phyloP scores from a whole-genome alignment of 2,888 invertebrate species.

The Ormyrus rosae region DNA sequence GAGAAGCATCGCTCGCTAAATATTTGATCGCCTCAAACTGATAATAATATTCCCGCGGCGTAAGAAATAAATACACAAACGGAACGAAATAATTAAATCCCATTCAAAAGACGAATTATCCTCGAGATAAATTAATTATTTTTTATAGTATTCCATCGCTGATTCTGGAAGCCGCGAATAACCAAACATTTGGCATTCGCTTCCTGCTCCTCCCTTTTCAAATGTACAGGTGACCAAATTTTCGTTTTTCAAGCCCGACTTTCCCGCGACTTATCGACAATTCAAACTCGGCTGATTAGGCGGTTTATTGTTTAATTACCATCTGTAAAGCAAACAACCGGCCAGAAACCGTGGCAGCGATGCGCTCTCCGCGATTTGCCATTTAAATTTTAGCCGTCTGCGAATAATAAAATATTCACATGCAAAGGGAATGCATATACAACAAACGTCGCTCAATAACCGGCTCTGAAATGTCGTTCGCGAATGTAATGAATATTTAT shows the following conservation, averaged over 20 bases:
- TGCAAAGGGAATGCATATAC: not conserved
- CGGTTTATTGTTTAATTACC: slow-evolving; percentile 17
- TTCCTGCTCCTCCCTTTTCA: too few relatives aligned
- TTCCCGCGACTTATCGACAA: too few relatives aligned
- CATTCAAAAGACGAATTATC: not conserved
- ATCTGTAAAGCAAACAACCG: not conserved
- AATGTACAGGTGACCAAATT: too few relatives aligned
- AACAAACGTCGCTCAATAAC: slow-evolving; percentile 7
- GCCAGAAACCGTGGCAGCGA: not conserved
- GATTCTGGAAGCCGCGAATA: not conserved
- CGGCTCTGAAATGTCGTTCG: not conserved
- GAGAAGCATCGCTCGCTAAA: slow-evolving; percentile 3
- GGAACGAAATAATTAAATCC: not conserved
- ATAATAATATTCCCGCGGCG: slow-evolving; percentile 1
- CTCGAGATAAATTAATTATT: not conserved
- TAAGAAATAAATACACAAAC: not conserved
- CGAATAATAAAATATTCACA: slow-evolving; percentile 20
- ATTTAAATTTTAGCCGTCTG: slow-evolving; percentile 5
- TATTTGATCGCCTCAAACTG: not conserved
- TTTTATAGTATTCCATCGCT: not conserved
- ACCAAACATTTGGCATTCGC: not conserved
- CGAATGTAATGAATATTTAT: slow-evolving; percentile 15
- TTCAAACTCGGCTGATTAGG: too few relatives aligned
- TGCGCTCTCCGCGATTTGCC: not conserved
- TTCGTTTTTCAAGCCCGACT: too few relatives aligned